A percentile compares a stretch with the other conserved stretches of the same genome.
These are phyloP conservation scores for Spodoptera exigua DNA, from an alignment of 2,888 invertebrate species.

Conservation along the genomic window DNA sequence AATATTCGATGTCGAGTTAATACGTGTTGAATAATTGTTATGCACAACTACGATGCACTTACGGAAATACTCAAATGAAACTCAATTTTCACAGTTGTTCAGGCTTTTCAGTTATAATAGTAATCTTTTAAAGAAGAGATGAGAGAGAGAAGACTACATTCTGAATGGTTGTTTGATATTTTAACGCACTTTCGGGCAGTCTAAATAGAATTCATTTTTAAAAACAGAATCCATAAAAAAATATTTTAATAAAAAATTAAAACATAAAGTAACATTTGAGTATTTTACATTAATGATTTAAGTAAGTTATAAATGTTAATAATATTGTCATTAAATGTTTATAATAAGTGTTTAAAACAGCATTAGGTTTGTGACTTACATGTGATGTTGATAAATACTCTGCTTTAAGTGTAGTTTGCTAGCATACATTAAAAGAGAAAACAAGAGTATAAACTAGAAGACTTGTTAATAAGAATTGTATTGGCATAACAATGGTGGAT, in stretches of 20 bases:
- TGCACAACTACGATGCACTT: background rate
- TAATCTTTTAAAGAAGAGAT: no score
- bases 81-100: no score
- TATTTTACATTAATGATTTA: no score
- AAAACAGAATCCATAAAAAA: no score
- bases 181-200: no score
- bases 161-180: no score
- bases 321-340: constrained; percentile 49
- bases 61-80: background rate
- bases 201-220: no score
- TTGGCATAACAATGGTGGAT: background rate
- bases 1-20: constrained; percentile 98
- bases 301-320: constrained; percentile 31
- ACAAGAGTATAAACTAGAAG: background rate
- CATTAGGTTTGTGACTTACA: constrained; percentile 60
- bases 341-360: constrained; percentile 49
- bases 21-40: constrained; percentile 93
- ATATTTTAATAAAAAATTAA: no score
- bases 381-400: constrained; percentile 30
- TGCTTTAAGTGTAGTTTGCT: constrained; percentile 43
- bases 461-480: background rate
- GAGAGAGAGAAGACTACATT: no score
- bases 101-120: no score
- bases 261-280: no score
- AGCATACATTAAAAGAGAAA: constrained; percentile 20